Percentiles rank a stretch among this genome's conserved stretches.
Evolutionary conservation across 2,797 vertebrate genomes (phyloP).

Genomic region (Mus spretus): DNA sequence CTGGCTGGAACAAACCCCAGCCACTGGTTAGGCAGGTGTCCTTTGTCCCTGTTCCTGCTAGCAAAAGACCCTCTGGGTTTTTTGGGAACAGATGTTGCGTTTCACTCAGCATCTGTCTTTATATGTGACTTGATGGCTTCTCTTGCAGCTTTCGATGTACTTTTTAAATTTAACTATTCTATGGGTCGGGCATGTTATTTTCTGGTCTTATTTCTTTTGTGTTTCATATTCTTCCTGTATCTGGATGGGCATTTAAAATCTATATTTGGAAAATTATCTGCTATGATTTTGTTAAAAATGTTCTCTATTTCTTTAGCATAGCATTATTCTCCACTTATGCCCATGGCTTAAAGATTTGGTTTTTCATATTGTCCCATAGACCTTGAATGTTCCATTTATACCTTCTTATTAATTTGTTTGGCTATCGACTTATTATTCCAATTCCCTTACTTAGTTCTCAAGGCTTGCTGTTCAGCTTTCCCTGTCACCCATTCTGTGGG

Average conservation of each 20-base stretch:
- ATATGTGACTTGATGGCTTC: neutral
- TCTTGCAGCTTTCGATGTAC: neutral
- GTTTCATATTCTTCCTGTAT: neutral
- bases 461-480: neutral
- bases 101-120: too few species aligned
- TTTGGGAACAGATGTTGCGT: too few species aligned
- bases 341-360: neutral
- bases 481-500: neutral
- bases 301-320: neutral
- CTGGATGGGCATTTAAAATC: neutral
- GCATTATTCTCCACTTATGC: neutral
- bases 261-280: neutral
- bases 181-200: neutral
- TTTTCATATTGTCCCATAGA: neutral
- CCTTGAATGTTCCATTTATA: neutral
- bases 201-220: neutral
- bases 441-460: neutral
- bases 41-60: too few species aligned
- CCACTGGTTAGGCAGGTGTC: too few species aligned
- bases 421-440: neutral
- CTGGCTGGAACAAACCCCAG: too few species aligned
- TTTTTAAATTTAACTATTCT: neutral
- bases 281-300: neutral
- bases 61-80: too few species aligned
- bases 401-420: neutral